These are phyloP conservation scores for Chamaea fasciata DNA, from an alignment of 2,113 vertebrate genomes.

Conservation along the genomic window DNA sequence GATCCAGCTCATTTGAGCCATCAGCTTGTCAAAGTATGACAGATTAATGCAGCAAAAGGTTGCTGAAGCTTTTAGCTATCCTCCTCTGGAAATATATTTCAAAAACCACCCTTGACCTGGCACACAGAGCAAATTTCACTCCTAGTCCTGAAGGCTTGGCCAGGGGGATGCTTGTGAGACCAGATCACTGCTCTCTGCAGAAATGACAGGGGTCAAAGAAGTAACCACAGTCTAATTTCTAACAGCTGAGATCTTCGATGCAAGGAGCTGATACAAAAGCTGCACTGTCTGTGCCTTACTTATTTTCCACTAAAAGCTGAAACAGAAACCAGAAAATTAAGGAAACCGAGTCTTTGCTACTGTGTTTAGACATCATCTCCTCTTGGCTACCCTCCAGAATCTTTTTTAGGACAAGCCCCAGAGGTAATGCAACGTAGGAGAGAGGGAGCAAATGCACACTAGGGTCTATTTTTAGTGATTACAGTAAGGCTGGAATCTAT, in stretches of 20 bases:
- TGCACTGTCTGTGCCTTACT: conserved; percentile 25
- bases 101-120: conserved; percentile 6
- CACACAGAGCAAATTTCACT: neutral
- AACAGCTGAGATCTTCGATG: conserved; percentile 25
- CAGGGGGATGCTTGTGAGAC: conserved; percentile 11
- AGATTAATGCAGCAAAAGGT: neutral
- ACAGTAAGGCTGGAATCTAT: neutral
- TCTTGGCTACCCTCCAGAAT: neutral
- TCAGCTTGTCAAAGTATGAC: neutral
- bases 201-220: conserved; percentile 26
- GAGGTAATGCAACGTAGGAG: neutral
- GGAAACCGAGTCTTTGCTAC: neutral
- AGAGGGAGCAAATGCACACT: neutral
- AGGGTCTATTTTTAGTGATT: conserved; percentile 26
- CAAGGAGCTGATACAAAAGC: conserved; percentile 25
- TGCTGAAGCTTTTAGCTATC: neutral
- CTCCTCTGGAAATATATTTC: neutral
- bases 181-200: neutral
- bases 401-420: neutral
- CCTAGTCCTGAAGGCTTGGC: neutral
- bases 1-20: neutral
- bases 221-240: conserved; percentile 43
- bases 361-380: neutral
- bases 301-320: neutral
- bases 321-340: conserved; percentile 21